phyloP scores from a whole-genome alignment of 2,113 vertebrate genomes.

The Ophiodon elongatus region DNA sequence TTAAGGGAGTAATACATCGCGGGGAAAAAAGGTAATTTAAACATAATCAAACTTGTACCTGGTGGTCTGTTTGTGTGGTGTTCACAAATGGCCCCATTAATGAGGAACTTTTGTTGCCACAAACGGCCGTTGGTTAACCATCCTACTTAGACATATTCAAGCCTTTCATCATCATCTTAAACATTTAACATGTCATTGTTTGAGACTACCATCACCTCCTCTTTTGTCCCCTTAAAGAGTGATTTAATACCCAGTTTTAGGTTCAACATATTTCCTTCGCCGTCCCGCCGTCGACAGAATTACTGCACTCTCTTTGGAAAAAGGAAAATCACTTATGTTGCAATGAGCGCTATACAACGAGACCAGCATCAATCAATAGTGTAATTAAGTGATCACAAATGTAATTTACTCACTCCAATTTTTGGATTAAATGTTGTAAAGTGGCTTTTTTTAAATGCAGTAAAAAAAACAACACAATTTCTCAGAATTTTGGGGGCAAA shows the following conservation, averaged over 20 bases:
- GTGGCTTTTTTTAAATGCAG: not conserved
- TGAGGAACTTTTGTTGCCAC: too few species aligned
- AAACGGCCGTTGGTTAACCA: too few species aligned
- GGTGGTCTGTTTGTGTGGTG: not conserved
- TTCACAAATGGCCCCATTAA: not conserved
- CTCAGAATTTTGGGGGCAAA: not conserved
- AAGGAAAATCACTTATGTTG: not conserved
- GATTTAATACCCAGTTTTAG: not conserved
- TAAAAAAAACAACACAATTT: not conserved
- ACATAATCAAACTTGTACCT: not conserved
- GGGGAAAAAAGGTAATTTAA: not conserved
- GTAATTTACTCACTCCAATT: not conserved
- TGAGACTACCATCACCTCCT: not conserved
- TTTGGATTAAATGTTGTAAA: not conserved
- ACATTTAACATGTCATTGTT: not conserved
- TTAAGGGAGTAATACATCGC: not conserved
- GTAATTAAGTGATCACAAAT: not conserved
- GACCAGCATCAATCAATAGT: not conserved
- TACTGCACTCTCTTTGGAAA: not conserved
- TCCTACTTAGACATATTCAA: not conserved
- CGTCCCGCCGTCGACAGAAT: not conserved
- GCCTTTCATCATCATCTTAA: conserved; percentile 6
- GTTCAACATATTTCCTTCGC: not conserved
- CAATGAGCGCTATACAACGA: not conserved
- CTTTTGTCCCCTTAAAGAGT: not conserved